phyloP scores from a whole-genome alignment of 37 sponge, comb jelly and placozoan genomes.

The Diacarnus erythraeanus region DNA sequence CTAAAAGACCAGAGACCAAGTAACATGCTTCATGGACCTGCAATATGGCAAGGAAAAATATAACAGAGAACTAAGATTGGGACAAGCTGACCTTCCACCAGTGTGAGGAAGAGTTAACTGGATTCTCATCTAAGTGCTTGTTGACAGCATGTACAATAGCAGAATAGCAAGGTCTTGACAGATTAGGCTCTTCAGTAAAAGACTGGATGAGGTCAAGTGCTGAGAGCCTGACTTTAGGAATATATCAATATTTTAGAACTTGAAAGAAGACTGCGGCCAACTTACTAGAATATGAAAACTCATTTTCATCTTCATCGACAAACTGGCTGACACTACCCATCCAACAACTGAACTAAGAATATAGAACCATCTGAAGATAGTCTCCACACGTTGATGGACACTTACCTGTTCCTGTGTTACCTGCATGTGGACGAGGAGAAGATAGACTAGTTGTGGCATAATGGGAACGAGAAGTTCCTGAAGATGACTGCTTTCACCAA shows the following conservation, averaged over 20 bases:
- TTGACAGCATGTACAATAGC: slow-evolving; percentile 47
- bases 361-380: background rate
- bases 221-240: slow-evolving; percentile 39
- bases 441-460: slow-evolving; percentile 51
- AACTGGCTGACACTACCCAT: slow-evolving; percentile 38
- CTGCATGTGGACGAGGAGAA: slow-evolving; percentile 67
- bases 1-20: slow-evolving; percentile 27
- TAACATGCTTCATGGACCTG: slow-evolving; percentile 75
- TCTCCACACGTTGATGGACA: background rate
- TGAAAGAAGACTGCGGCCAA: background rate
- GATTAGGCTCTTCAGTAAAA: background rate
- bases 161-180: slow-evolving; percentile 1
- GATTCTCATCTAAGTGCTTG: slow-evolving; percentile 42
- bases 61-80: background rate
- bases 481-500: slow-evolving; percentile 24
- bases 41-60: background rate
- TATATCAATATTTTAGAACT: background rate
- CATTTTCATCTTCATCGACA: slow-evolving; percentile 76
- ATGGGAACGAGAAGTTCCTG: slow-evolving; percentile 52
- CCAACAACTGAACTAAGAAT: slow-evolving; percentile 32
- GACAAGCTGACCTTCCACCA: slow-evolving; percentile 39
- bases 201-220: slow-evolving; percentile 55
- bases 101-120: slow-evolving; percentile 1
- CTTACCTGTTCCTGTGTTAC: slow-evolving; percentile 64
- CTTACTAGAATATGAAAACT: slow-evolving; percentile 48